Evolutionary conservation across 2,888 invertebrate species (phyloP).

Genomic region (Drosophila barbarae): DNA sequence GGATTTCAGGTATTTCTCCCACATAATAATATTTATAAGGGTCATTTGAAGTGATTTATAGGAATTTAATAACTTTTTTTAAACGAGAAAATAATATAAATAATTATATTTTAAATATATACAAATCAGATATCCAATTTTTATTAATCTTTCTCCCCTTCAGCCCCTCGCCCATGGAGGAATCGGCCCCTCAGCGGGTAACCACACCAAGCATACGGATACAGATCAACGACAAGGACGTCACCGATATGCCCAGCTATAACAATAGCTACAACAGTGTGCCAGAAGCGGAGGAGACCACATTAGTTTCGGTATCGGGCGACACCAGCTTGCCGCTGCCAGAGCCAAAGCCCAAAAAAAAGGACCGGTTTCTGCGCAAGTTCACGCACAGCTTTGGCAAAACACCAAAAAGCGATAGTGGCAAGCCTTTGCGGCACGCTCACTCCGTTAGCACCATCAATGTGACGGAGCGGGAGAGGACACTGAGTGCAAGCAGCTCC

Average conservation of each 20-base stretch:
- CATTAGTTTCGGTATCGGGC: constrained; percentile 41
- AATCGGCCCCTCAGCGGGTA: constrained; percentile 40
- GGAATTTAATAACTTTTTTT: neutral
- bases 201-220: constrained; percentile 49
- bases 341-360: constrained; percentile 50
- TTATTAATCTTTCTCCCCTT: neutral
- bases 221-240: constrained; percentile 53
- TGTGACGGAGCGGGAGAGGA: constrained; percentile 51
- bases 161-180: constrained; percentile 39
- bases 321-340: constrained; percentile 48
- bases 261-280: constrained; percentile 22
- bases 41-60: neutral
- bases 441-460: constrained; percentile 69
- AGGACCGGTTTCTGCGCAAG: constrained; percentile 45
- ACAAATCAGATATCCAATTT: neutral
- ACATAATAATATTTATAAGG: neutral
- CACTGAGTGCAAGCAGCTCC: constrained; percentile 61
- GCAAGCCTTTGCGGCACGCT: constrained; percentile 59
- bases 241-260: constrained; percentile 41
- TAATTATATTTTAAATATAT: neutral
- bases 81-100: neutral
- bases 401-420: constrained; percentile 31
- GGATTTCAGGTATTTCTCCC: neutral
- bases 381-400: constrained; percentile 44
- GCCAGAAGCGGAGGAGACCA: constrained; percentile 28